phyloP scores from a whole-genome alignment of 2,888 invertebrate genomes.

The Epicampocera succincta region DNA sequence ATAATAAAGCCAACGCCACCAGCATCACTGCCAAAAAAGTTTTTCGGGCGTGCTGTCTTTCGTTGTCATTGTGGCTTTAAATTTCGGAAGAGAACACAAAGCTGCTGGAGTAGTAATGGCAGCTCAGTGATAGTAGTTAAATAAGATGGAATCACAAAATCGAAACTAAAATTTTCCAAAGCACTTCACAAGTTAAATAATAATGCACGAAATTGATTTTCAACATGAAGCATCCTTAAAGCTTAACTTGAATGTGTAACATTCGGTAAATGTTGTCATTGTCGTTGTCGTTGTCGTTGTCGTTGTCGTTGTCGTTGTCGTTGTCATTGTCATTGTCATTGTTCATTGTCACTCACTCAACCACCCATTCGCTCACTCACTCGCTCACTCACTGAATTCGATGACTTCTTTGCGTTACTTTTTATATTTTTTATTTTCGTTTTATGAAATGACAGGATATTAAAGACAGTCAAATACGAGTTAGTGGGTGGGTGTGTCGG shows the following conservation, averaged over 20 bases:
- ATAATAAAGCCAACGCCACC: conserved; percentile 8
- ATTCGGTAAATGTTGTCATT: conserved; percentile 58
- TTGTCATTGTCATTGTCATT: conserved; percentile 58
- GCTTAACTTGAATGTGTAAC: conserved; percentile 63
- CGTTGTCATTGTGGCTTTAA: conserved; percentile 51
- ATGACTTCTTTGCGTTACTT: conserved; percentile 33
- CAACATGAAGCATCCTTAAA: conserved; percentile 74
- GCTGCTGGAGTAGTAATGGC: conserved; percentile 23
- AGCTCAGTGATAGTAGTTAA: conserved; percentile 27
- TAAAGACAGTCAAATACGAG: conserved; percentile 62
- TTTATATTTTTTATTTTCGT: not conserved
- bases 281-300: conserved; percentile 56
- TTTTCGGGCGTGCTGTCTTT: conserved; percentile 29
- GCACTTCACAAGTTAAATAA: conserved; percentile 80
- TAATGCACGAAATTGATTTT: conserved; percentile 80
- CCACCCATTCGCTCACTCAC: no score
- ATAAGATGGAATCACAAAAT: conserved; percentile 65
- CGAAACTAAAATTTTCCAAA: conserved; percentile 76
- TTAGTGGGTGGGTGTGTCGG: conserved; percentile 43
- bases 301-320: conserved; percentile 57
- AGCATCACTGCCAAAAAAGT: conserved; percentile 42
- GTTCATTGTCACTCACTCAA: conserved; percentile 40
- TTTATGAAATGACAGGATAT: conserved; percentile 65
- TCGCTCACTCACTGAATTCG: conserved; percentile 52
- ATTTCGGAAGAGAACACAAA: conserved; percentile 5